phyloP scores from a whole-genome alignment of 2,113 vertebrate species.

The Bombycilla garrulus region DNA sequence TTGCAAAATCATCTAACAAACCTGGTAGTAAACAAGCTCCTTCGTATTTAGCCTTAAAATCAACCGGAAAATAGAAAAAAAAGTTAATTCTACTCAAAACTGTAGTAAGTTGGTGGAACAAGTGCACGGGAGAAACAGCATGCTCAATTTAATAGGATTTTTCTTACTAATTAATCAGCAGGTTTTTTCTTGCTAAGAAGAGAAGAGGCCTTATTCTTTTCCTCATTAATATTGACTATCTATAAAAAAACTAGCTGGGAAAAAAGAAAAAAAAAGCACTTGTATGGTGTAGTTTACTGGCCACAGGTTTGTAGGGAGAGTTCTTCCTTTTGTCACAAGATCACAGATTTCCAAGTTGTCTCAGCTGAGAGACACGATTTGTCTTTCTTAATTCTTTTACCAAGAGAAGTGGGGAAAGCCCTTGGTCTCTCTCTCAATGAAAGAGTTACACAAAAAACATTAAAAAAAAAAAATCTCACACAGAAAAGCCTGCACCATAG shows the following conservation, averaged over 20 bases:
- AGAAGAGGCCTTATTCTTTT: not conserved
- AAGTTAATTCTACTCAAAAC: not conserved
- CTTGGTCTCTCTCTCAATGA: not conserved
- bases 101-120: not conserved
- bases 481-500: not conserved
- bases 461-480: rapidly evolving
- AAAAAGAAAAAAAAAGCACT: not conserved
- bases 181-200: not conserved
- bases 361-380: not conserved
- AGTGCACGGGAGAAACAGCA: not conserved
- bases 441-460: not conserved
- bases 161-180: not conserved
- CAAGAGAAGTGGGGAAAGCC: not conserved
- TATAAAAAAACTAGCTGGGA: not conserved
- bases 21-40: not conserved
- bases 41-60: not conserved
- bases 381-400: not conserved
- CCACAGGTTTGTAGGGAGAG: not conserved
- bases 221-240: not conserved
- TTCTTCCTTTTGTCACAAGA: not conserved
- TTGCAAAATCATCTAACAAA: not conserved
- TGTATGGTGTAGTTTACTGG: not conserved
- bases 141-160: not conserved
- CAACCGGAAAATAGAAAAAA: not conserved
- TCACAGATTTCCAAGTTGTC: not conserved